Evolutionary conservation across 2,888 invertebrate genomes (phyloP).

Genomic region (Tolmerus cingulatus): DNA sequence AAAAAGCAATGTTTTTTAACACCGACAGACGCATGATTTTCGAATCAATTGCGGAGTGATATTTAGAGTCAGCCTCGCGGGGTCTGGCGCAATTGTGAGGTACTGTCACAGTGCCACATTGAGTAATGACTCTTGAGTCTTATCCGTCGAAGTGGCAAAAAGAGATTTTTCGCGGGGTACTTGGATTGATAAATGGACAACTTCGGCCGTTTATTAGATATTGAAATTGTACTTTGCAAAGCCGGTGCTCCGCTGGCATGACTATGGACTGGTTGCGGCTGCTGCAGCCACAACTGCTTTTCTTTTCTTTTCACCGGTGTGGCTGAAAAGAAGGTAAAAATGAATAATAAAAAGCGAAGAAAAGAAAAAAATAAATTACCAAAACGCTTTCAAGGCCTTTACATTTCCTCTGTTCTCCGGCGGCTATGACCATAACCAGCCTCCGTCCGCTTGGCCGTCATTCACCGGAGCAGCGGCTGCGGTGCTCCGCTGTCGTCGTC

Average conservation of each 20-base stretch:
- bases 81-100: not conserved
- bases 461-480: not conserved
- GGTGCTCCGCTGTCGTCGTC: not conserved
- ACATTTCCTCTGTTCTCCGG: conserved; percentile 19
- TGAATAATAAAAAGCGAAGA: not conserved
- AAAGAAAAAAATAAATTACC: not conserved
- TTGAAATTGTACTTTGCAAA: not conserved
- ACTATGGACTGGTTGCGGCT: not conserved
- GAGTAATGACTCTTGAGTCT: not conserved
- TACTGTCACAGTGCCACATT: not conserved
- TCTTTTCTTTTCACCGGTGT: not conserved
- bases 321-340: not conserved
- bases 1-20: not conserved
- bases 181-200: conserved; percentile 2
- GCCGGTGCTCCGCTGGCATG: not conserved
- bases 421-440: conserved; percentile 25
- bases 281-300: conserved; percentile 6
- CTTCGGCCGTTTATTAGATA: not conserved
- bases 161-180: not conserved
- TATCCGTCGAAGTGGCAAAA: not conserved
- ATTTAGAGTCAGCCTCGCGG: not conserved
- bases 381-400: conserved; percentile 32
- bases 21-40: not conserved
- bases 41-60: not conserved
- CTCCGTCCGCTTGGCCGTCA: not conserved